Evolutionary conservation across 1,140 invertebrate genomes (phyloP), one percentile per base, ranked within the genome.

Genomic region (Lamellibrachia luymesi): DNA sequence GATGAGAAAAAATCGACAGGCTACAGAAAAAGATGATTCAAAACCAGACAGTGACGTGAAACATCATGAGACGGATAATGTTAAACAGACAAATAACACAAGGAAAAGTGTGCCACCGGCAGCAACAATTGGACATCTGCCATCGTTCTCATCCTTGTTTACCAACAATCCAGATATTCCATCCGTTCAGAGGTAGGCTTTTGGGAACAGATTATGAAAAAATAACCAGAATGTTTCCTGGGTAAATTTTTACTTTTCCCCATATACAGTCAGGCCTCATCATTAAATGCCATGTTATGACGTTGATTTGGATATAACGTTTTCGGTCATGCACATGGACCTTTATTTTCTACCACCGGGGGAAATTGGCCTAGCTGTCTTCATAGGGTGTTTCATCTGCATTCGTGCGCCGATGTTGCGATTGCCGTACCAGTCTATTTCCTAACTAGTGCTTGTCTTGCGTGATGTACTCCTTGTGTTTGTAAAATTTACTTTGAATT

Each of bases 141-240:
- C 64, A 4, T 80, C 64, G 2, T 80, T 80, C 64, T 96, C 97
- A 13, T 97, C 97, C 0, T 96, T 98, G 38, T 98, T 98, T 96
- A 97, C 97, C 92, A 97, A 98, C 95, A 98, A 98, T 96, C 97
- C 98, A 4, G 97, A 97, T 94, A 97, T 98, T n/a, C 97, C 97
- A 93, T 95, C 96, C 92, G n/a, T n/a, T n/a, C n/a, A 92, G 27
- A 49, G 93, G 94, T 94, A 93, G 92, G 94, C 91, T 64, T 51
- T 52, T 7, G 38, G 92, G 50, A 51, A 51, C 50, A 51, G 8
- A 49, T 4, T 92, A 92, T 92, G 50, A 17, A 50, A 51, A 5
- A 92, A 52, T 92, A 6, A 4, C 91, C 90, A 91, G 51, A 22
- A 91, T 93, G 90, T 52, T 7, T 91, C 50, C n/a, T 91, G 51